Evolutionary conservation across 2,113 vertebrate species (phyloP).

Genomic region (Gopherus flavomarginatus): DNA sequence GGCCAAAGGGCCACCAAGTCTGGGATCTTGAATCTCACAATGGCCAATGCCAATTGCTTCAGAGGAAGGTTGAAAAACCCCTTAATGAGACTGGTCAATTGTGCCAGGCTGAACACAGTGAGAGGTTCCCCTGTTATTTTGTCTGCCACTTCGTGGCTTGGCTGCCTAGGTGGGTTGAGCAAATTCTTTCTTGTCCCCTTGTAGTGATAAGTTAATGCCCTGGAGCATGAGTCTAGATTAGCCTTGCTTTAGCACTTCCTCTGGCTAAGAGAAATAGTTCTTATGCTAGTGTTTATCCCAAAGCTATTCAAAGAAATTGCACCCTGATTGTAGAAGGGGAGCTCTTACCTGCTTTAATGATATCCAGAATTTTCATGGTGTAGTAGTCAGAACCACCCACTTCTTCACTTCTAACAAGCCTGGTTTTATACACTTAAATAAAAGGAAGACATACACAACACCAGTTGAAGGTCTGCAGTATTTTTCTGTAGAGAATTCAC

Average conservation of each 20-base stretch:
- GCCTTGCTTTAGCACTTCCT: not conserved
- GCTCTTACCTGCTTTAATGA: conserved; percentile 74
- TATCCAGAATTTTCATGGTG: conserved; percentile 43
- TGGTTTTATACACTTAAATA: conserved; percentile 69
- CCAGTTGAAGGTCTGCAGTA: not conserved
- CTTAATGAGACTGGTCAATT: not conserved
- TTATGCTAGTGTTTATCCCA: not conserved
- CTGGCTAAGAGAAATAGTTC: not conserved
- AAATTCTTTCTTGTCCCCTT: not conserved
- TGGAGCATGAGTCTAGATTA: not conserved
- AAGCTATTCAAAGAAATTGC: not conserved
- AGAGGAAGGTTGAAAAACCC: not conserved
- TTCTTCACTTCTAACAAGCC: not conserved
- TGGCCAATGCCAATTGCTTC: not conserved
- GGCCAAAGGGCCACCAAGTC: not conserved
- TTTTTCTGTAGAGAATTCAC: not conserved
- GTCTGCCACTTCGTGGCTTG: not conserved
- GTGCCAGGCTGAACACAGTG: too few species aligned
- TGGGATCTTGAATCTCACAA: not conserved
- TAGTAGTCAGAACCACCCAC: conserved; percentile 48
- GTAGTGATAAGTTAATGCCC: not conserved
- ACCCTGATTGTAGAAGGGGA: not conserved
- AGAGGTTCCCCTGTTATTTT: not conserved
- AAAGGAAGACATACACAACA: not conserved
- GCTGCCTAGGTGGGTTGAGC: not conserved